A percentile compares a stretch with the other conserved stretches of the same genome.
phyloP scores from a whole-genome alignment of 2,113 vertebrate genomes.

The Anhinga anhinga region DNA sequence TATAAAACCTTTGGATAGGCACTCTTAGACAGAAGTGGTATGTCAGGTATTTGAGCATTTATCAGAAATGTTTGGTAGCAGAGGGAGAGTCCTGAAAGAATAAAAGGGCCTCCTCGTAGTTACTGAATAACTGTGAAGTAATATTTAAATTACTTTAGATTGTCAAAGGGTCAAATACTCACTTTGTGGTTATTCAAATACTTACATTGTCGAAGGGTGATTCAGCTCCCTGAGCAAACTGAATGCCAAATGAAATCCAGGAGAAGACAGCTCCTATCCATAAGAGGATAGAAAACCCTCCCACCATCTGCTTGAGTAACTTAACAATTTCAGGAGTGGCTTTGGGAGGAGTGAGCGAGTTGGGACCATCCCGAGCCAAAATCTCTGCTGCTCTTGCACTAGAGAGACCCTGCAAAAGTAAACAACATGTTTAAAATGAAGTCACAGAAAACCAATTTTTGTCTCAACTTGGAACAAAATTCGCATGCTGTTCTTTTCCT shows the following conservation, averaged over 20 bases:
- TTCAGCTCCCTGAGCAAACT: conserved; percentile 24
- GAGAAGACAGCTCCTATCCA: conserved; percentile 79
- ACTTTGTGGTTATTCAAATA: not conserved
- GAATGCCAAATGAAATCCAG: conserved; percentile 78
- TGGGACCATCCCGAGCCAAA: conserved; percentile 76
- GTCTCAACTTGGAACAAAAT: not conserved
- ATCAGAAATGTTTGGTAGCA: not conserved
- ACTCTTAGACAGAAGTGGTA: not conserved
- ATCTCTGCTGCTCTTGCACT: conserved; percentile 73
- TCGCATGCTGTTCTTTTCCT: rapidly evolving
- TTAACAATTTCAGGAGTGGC: conserved; percentile 78
- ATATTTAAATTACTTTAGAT: not conserved
- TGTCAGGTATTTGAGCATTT: not conserved
- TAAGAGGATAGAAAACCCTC: conserved; percentile 80
- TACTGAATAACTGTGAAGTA: conserved; percentile 23
- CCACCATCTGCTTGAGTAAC: conserved; percentile 81
- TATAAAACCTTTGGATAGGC: not conserved
- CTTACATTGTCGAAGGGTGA: conserved; percentile 75
- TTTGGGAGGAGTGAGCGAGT: conserved; percentile 77
- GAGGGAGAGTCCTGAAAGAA: not conserved
- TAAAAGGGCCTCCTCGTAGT: not conserved
- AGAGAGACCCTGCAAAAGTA: conserved; percentile 73
- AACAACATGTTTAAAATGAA: not conserved
- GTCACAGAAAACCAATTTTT: not conserved
- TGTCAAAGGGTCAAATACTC: conserved; percentile 11